phyloP scores from a whole-genome alignment of 2,113 vertebrate genomes.

The Podarcis muralis region DNA sequence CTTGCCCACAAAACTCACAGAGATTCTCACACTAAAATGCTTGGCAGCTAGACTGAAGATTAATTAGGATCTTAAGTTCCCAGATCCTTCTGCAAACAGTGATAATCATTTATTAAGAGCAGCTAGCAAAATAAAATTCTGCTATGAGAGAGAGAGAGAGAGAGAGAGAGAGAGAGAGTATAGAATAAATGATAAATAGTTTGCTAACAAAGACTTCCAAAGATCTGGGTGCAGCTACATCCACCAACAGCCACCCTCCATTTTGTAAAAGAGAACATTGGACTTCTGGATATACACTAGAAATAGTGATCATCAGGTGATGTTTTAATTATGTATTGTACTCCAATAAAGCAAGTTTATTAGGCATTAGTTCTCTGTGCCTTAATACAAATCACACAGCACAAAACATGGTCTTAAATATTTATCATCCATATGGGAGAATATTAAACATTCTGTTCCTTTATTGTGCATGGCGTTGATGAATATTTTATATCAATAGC shows the following conservation, averaged over 20 bases:
- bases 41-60: slow-evolving; percentile 5
- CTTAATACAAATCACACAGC: neutral
- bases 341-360: slow-evolving; percentile 8
- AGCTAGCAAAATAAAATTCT: neutral
- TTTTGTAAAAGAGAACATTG: neutral
- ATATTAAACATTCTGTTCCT: slow-evolving; percentile 34
- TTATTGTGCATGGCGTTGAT: slow-evolving; percentile 32
- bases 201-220: neutral
- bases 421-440: slow-evolving; percentile 37
- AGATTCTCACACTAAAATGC: slow-evolving; percentile 32
- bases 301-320: neutral
- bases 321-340: slow-evolving; percentile 10
- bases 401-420: slow-evolving; percentile 45
- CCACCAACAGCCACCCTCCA: neutral
- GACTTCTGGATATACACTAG: neutral
- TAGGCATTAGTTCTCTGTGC: slow-evolving; percentile 1
- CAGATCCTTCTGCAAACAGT: neutral
- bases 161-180: no score
- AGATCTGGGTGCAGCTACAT: neutral
- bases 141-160: neutral
- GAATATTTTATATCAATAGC: slow-evolving; percentile 45
- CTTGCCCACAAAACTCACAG: neutral
- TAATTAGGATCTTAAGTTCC: neutral
- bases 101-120: slow-evolving; percentile 22
- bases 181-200: slow-evolving; percentile 5